These are phyloP conservation scores for Meriones unguiculatus DNA, from an alignment of 2,113 vertebrate genomes.

Conservation along the genomic window DNA sequence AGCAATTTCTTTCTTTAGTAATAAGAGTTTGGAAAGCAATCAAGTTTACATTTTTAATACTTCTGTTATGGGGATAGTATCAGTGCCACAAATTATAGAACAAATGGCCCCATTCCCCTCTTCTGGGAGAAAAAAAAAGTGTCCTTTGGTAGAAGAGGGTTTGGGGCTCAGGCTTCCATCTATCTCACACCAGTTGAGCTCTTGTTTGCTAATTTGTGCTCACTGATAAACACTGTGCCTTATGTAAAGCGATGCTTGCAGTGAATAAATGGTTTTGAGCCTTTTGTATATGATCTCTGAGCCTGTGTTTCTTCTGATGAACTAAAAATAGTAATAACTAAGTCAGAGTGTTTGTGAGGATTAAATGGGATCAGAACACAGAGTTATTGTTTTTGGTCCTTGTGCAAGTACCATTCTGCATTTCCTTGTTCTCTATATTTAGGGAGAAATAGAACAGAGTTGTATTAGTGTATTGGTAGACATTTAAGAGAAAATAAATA, in stretches of 20 bases:
- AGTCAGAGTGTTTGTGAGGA: not conserved
- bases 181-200: not conserved
- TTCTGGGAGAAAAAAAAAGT: not conserved
- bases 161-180: not conserved
- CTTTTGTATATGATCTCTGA: not conserved
- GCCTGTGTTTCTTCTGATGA: not conserved
- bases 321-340: not conserved
- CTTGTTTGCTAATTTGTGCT: not conserved
- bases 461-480: not conserved
- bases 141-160: not conserved
- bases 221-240: not conserved
- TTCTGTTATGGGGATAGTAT: not conserved
- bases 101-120: not conserved
- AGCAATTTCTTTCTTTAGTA: constrained; percentile 8
- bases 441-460: not conserved
- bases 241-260: not conserved
- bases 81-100: not conserved
- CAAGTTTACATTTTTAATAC: not conserved
- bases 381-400: not conserved
- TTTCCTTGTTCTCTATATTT: not conserved
- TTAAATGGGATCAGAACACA: not conserved
- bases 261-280: not conserved
- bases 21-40: not conserved
- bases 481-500: not conserved
- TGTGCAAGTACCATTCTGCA: not conserved